Evolutionary conservation across 2,888 invertebrate species (phyloP), one percentile per base, ranked within the genome.

Genomic region (Nesidiocoris tenuis): DNA sequence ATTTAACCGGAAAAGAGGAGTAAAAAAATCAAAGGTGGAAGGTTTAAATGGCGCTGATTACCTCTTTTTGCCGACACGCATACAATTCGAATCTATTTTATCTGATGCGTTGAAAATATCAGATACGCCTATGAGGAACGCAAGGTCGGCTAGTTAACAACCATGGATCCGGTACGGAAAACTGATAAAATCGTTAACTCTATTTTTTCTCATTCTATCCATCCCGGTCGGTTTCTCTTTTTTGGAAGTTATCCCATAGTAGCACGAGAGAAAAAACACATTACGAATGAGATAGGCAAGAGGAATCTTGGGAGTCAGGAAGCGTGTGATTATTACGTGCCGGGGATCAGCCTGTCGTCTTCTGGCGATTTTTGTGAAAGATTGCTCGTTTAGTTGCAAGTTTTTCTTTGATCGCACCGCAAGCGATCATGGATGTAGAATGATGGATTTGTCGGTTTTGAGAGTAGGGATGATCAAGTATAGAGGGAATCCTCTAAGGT

Each of bases 1-100:
- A 3, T 39, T 3, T 12, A 12, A 39, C 39, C 39, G 63, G 23
- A 5, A 22, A 63, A n/a, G 16, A 63, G 65, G 54, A 39, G 18
- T 39, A 39, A 39, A 39, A 3, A 65, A 65, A 25, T 65, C 65
- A 17, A 39, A 39, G 2, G 18, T 39, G 54, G 65, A n/a, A 1
- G 39, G 17, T 12, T 39, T 65, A 65, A 65, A 65, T 39, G 65
- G 65, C 12, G 18, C 39, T 65, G 25, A 18, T 65, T 39, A 24
- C 39, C 39, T 39, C 18, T 39, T 39, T 18, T 5, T 5, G 65
- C 65, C 25, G 39, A 39, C 65, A 65, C 54, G 54, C 65, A 65
- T 39, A 65, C 65, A 65, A 65, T 65, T 65, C 25, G 65, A 65
- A 65, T 65, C 65, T 65, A 65, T 65, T 65, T 65, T 65, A 65